A percentile compares a stretch with the other conserved stretches of the same genome.
Evolutionary conservation across 2,888 invertebrate species (phyloP).

Genomic region (Willowsia nigromaculata): DNA sequence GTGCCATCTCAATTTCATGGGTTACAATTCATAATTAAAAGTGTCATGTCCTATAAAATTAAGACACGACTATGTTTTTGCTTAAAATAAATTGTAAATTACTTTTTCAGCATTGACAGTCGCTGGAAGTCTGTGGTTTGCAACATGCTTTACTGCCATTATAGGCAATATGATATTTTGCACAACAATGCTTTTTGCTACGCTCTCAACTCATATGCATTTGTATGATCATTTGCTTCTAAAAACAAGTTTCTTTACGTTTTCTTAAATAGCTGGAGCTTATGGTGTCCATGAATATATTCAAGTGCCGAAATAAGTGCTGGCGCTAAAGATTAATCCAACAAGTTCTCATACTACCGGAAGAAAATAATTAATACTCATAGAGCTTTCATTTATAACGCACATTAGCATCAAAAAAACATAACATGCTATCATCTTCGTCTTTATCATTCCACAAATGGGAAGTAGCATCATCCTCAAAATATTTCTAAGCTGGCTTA

Average conservation of each 20-base stretch:
- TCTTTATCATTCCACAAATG: neutral
- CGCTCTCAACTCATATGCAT: neutral
- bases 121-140: no score
- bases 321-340: neutral
- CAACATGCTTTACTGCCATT: no score
- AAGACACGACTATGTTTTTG: neutral
- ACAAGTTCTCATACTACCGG: neutral
- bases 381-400: neutral
- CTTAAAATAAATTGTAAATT: conserved; percentile 18
- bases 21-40: conserved; percentile 40
- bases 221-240: neutral
- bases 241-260: neutral
- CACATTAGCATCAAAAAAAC: neutral
- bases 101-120: neutral
- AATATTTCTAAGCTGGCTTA: neutral
- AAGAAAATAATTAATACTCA: conserved; percentile 39
- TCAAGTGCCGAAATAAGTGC: neutral
- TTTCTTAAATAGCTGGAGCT: neutral
- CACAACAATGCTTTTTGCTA: neutral
- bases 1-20: conserved; percentile 51
- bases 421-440: neutral
- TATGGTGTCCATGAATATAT: neutral
- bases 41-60: neutral
- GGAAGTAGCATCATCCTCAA: neutral
- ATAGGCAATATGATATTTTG: no score